phyloP scores from a whole-genome alignment of 2,113 vertebrate species.

The Hippocampus comes region DNA sequence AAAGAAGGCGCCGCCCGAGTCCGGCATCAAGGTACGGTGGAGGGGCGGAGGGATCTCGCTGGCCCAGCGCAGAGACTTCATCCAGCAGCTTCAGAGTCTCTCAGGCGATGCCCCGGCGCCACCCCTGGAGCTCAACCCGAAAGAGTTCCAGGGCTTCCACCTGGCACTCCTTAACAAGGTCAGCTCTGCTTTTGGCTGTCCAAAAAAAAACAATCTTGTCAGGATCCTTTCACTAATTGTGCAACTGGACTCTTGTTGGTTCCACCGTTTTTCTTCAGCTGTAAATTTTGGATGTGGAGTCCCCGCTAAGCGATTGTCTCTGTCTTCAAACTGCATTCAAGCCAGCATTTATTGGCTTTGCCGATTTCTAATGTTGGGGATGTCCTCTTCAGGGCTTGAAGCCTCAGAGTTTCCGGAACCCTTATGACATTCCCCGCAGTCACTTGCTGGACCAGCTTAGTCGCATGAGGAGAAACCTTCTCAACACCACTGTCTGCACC shows the following conservation, averaged over 20 bases:
- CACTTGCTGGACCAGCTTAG: conserved; percentile 95
- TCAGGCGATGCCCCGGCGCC: conserved; percentile 77
- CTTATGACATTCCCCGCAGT: conserved; percentile 92
- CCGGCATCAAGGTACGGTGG: conserved; percentile 89
- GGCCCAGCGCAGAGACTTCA: conserved; percentile 87
- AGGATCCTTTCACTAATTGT: neutral
- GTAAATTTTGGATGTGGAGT: too few species aligned
- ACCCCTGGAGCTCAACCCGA: conserved; percentile 85
- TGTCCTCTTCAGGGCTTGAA: conserved; percentile 79
- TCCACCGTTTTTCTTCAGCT: too few species aligned
- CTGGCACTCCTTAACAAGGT: conserved; percentile 89
- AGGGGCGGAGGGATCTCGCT: conserved; percentile 80
- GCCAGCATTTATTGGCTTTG: neutral
- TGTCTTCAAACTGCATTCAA: neutral
- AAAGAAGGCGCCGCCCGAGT: conserved; percentile 82
- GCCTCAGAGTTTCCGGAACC: conserved; percentile 92
- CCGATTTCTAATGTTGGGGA: neutral
- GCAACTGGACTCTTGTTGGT: neutral
- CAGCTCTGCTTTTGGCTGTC: neutral
- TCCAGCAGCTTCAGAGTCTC: conserved; percentile 86
- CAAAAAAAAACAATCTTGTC: neutral
- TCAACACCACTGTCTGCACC: conserved; percentile 80
- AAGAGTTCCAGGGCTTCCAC: conserved; percentile 94
- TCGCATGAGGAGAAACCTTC: conserved; percentile 93
- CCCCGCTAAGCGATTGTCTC: too few species aligned